Evolutionary conservation across 2,888 invertebrate species (phyloP).

Genomic region (Hirudinaria manillensis): DNA sequence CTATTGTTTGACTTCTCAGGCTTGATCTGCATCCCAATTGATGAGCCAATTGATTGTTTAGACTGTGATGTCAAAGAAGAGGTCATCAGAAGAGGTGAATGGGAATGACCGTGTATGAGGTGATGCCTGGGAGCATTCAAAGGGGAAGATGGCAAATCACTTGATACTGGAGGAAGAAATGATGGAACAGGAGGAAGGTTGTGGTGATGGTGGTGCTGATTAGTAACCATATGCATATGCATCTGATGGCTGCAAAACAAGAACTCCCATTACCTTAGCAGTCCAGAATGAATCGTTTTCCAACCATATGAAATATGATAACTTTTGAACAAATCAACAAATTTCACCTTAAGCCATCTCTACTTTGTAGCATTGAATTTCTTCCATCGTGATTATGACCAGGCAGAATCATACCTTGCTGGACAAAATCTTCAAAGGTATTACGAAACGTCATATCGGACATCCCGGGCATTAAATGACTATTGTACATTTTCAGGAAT

Average conservation of each 20-base stretch:
- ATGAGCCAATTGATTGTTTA: background rate
- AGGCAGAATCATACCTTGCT: slow-evolving; percentile 22
- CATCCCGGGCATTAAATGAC: slow-evolving; percentile 22
- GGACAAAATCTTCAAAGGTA: slow-evolving; percentile 27
- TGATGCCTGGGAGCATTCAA: background rate
- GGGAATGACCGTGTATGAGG: slow-evolving; percentile 14
- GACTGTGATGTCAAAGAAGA: background rate
- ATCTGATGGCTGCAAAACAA: slow-evolving; percentile 11
- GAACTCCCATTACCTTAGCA: background rate
- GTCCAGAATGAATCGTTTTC: background rate
- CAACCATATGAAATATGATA: background rate
- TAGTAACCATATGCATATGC: slow-evolving; percentile 25
- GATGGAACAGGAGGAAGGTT: slow-evolving; percentile 24
- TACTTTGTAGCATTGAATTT: slow-evolving; percentile 7
- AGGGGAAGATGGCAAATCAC: background rate
- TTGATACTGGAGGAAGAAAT: slow-evolving; percentile 8
- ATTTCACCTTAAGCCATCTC: background rate
- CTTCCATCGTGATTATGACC: background rate
- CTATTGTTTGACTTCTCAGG: slow-evolving; percentile 12
- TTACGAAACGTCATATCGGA: slow-evolving; percentile 12
- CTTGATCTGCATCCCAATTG: slow-evolving; percentile 17
- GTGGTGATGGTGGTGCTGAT: slow-evolving; percentile 19
- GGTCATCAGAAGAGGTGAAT: slow-evolving; percentile 14
- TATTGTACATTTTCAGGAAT: slow-evolving; percentile 13
- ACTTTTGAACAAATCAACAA: background rate